Evolutionary conservation across 2,113 vertebrate genomes (phyloP), one percentile per base, ranked within the genome.

Genomic region (Epinephelus lanceolatus): DNA sequence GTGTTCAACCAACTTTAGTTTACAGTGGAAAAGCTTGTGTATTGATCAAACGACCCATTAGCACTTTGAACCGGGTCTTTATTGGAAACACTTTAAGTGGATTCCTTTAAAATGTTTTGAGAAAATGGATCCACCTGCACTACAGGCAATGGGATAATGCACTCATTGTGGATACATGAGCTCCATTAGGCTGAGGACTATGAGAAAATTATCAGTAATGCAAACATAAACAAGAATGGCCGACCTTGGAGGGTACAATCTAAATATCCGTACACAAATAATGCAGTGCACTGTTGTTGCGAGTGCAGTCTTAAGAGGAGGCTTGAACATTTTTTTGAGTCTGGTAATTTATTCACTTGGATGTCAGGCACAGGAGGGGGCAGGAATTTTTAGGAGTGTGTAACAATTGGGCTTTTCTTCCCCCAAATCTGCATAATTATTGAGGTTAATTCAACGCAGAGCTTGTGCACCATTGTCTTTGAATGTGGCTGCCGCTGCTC

Each of bases 11-110:
- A 81, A 57, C 51, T 72, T 71, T 62, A 79, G 61, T 87, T 87
- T 86, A 74, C 63, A 73, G 78, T 73, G 80, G 42, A 78, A 88
- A 84, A 68, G 86, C 78, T 63, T 5, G 2, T 12, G 40, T 92
- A 94, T 94, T 91, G 93, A 95, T 92, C 93, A 88, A 63, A 88
- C 6, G 33, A 70, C 13, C 89, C 90, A 94, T 93, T 92, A 94
- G 90, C 88, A 81, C 87, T 86, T 65, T 83, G 27, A 79, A 85
- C 69, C 21, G 55, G 63, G 63, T 61, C 62, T 86, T 91, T 90
- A 91, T 86, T 88, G 91, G 85, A 88, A 91, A 86, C 63, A 23
- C 81, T 81, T 88, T 59, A 61, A 86, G 83, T 80, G 55, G 70
- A 92, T 88, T 89, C 84, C 85, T 86, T 88, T 87, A 74, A 89